Conservation (phyloP, 2,888 invertebrate species). For the Rotaria socialis region DNA sequence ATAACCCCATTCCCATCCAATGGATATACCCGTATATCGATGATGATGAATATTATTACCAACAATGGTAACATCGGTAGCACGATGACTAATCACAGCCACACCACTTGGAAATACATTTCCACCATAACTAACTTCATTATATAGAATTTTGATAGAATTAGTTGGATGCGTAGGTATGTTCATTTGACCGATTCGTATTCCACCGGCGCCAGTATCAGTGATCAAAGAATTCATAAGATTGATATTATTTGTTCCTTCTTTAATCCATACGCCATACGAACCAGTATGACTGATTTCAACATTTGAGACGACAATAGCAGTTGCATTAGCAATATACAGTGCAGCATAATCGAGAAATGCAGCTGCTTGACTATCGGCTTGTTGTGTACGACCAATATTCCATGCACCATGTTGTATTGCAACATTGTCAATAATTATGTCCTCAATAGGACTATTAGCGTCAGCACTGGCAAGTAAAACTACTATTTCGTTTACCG, state of each 20-base stretch:
- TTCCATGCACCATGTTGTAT: slow-evolving; percentile 13
- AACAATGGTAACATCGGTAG: background rate
- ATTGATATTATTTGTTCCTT: background rate
- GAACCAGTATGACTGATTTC: background rate
- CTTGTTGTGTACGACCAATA: background rate
- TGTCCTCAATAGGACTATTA: background rate
- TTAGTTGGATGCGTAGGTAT: background rate
- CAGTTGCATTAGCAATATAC: background rate
- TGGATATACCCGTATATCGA: background rate
- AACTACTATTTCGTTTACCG: background rate
- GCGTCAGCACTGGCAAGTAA: background rate
- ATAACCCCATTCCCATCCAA: background rate
- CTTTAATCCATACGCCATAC: background rate
- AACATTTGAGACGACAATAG: background rate
- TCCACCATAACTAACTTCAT: background rate
- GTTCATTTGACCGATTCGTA: background rate
- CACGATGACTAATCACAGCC: background rate
- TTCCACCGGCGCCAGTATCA: background rate
- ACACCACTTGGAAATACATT: background rate
- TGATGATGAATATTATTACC: slow-evolving; percentile 7
- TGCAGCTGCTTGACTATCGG: background rate
- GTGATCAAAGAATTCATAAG: background rate
- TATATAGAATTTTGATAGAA: background rate
- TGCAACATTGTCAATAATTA: background rate
- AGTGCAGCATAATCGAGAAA: background rate